phyloP scores from a whole-genome alignment of 2,888 invertebrate genomes.

The Eucriotettix oculatus region DNA sequence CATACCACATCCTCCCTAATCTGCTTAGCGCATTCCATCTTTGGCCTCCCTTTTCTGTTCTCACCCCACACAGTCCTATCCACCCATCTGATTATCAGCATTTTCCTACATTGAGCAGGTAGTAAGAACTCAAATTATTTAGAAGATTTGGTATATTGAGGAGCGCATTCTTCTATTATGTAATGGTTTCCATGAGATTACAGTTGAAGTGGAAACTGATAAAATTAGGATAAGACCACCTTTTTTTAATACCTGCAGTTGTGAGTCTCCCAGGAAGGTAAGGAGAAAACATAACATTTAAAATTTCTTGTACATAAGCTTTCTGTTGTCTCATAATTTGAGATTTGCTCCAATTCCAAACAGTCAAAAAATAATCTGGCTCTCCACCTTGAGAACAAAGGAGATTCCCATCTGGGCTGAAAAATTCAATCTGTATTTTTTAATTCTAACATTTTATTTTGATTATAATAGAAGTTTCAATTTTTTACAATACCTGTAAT shows the following conservation, averaged over 20 bases:
- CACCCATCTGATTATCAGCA: too few species aligned
- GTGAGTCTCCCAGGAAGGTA: slow-evolving; percentile 63
- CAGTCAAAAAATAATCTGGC: slow-evolving; percentile 73
- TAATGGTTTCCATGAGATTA: too few species aligned
- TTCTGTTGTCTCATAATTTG: slow-evolving; percentile 61
- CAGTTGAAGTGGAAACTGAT: too few species aligned
- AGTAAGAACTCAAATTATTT: too few species aligned
- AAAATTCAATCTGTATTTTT: slow-evolving; percentile 15
- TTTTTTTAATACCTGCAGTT: slow-evolving; percentile 41
- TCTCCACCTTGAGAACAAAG: slow-evolving; percentile 69
- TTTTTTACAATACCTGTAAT: slow-evolving; percentile 43
- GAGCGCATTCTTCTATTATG: too few species aligned
- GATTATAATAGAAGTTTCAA: not conserved
- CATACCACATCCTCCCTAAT: too few species aligned
- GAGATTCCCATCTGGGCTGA: slow-evolving; percentile 60
- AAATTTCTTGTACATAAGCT: slow-evolving; percentile 69
- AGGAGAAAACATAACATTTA: slow-evolving; percentile 63
- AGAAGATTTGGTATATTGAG: too few species aligned
- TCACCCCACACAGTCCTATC: too few species aligned
- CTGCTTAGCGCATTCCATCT: too few species aligned
- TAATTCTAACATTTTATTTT: slow-evolving; percentile 1
- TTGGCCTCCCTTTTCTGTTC: too few species aligned
- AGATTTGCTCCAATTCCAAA: slow-evolving; percentile 75
- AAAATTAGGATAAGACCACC: too few species aligned
- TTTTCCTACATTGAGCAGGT: too few species aligned